Base-by-base conservation (phyloP, 2,797 vertebrate genomes). In the Trichosurus vulpecula region DNA sequence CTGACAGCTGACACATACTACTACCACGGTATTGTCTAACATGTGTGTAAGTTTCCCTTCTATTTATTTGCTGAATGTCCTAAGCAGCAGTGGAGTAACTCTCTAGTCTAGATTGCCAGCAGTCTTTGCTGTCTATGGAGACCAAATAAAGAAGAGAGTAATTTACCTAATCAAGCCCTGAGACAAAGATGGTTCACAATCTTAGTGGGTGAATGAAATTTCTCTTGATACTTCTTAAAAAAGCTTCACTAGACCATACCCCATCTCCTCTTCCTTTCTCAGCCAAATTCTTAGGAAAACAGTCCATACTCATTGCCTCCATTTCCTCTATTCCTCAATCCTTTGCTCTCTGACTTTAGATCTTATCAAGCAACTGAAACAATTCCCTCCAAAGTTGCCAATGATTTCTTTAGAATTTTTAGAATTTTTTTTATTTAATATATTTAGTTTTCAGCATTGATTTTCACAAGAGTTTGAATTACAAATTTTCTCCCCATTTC, bases 1-100 rank as follows among this genome's bases (percentile, higher is more conserved):
- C 91, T 81, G 90, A 61, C 56, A 57, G 54, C 8, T 13, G 54
- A 92, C 35, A 95, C 54, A 19, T 14, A 56, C 58, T 9, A 54
- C 90, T 53, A 61, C 14, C 11, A 61, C 52, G n/a, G 51, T 30
- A 1, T 92, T 93, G 74, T 94, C 47, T 55, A 52, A 58, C 51
- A 31, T 19, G 41, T 92, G 35, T 13, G 41, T n/a, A 66, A 61
- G 22, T 55, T 93, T 92, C 52, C 66, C 92, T 31, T 93, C 47
- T 22, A 74, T 92, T 92, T 93, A 92, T 57, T 93, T 92, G 93
- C 35, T 51, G 90, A 94, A 4, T 91, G 41, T 56, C 52, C 30
- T 47, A 54, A 92, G 12, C n/a, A 95, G 3, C 41, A 97, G 55
- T 58, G 81, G 92, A 81, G 52, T 55, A 74, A 22, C 35, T 74